These are phyloP conservation scores for Odontomachus brunneus DNA, from an alignment of 1,140 invertebrate species.

Conservation along the genomic window DNA sequence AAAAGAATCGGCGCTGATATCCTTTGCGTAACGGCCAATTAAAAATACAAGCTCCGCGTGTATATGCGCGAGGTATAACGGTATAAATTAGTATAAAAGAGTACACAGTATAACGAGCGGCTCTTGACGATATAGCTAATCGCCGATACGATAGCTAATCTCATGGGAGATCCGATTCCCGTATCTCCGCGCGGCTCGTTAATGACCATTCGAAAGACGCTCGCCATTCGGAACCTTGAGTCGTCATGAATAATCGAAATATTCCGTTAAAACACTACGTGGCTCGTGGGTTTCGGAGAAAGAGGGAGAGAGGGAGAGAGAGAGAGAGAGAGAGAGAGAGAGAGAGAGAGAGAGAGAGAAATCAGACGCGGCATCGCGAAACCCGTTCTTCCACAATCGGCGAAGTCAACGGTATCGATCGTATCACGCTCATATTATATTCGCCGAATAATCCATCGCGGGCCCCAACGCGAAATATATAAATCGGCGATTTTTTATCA, in stretches of 20 bases:
- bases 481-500: slow-evolving; percentile 54
- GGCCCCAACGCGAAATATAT: slow-evolving; percentile 7
- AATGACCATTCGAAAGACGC: slow-evolving; percentile 53
- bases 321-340: no score
- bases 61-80: slow-evolving; percentile 49
- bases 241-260: slow-evolving; percentile 73
- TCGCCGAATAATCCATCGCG: slow-evolving; percentile 51
- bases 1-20: slow-evolving; percentile 26
- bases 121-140: slow-evolving; percentile 42
- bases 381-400: slow-evolving; percentile 55
- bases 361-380: slow-evolving; percentile 36
- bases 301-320: no score
- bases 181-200: slow-evolving; percentile 54
- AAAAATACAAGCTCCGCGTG: slow-evolving; percentile 51
- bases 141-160: slow-evolving; percentile 15
- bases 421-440: neutral
- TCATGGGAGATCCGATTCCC: slow-evolving; percentile 47
- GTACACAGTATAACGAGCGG: slow-evolving; percentile 61
- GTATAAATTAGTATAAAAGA: slow-evolving; percentile 70
- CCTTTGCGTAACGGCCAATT: slow-evolving; percentile 68
- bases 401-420: slow-evolving; percentile 51
- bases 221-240: slow-evolving; percentile 44
- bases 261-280: slow-evolving; percentile 57
- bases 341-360: no score
- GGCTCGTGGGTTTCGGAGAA: slow-evolving; percentile 52